phyloP scores from a whole-genome alignment of 2,888 invertebrate species.

The Gymnoscelis rufifasciata region DNA sequence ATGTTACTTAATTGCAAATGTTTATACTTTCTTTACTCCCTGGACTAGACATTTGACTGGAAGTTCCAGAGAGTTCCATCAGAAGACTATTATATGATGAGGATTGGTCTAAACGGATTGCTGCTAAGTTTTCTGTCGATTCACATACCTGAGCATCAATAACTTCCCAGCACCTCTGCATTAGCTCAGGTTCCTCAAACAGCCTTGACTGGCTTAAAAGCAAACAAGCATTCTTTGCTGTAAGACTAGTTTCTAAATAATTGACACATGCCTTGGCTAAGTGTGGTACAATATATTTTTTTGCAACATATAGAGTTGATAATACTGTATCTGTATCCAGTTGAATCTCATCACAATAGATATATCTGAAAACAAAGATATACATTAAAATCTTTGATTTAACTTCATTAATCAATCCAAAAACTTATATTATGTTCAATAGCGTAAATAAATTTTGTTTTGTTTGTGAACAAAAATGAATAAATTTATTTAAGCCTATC shows the following conservation, averaged over 20 bases:
- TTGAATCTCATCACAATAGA: conserved; percentile 98
- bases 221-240: conserved; percentile 97
- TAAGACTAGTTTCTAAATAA: conserved; percentile 96
- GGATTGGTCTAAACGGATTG: conserved; percentile 60
- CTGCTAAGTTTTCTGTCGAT: conserved; percentile 73
- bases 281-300: conserved; percentile 97
- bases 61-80: conserved; percentile 64
- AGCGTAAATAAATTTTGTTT: too few species aligned
- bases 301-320: conserved; percentile 96
- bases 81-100: conserved; percentile 68
- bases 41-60: conserved; percentile 64
- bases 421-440: too few species aligned
- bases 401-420: too few species aligned
- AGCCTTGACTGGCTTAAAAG: conserved; percentile 95
- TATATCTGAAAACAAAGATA: conserved; percentile 82
- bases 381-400: background rate
- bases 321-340: conserved; percentile 96
- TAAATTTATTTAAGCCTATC: too few species aligned
- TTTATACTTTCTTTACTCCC: conserved; percentile 55
- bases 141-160: conserved; percentile 95
- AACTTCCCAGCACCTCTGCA: conserved; percentile 98
- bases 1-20: conserved; percentile 41
- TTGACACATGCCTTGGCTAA: conserved; percentile 95
- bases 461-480: too few species aligned
- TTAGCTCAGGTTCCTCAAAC: conserved; percentile 97